Evolutionary conservation across 1,140 invertebrate species (phyloP).

Genomic region (Diachasma alloeum): DNA sequence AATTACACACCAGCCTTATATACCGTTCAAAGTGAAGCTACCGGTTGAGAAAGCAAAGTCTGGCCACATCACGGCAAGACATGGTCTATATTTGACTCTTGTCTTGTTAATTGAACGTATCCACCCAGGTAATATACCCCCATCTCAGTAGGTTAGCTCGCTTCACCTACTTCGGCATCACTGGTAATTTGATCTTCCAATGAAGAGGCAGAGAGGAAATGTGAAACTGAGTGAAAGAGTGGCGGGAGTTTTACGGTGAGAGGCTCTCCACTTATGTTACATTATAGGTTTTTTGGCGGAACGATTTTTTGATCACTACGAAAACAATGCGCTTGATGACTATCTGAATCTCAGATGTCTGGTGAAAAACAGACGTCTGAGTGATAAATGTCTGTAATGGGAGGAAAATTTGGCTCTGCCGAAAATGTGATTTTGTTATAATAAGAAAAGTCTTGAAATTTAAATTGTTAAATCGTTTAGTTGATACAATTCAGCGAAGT

Average conservation of each 20-base stretch:
- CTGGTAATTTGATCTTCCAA: neutral
- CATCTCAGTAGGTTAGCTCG: neutral
- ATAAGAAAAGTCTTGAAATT: too few species aligned
- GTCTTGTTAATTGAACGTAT: constrained; percentile 6
- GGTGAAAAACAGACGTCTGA: too few species aligned
- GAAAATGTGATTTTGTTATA: too few species aligned
- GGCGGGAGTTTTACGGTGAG: neutral
- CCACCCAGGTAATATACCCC: neutral
- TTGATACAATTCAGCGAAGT: too few species aligned
- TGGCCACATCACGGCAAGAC: neutral
- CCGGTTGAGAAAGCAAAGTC: neutral
- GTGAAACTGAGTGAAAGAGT: neutral
- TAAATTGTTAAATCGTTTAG: too few species aligned
- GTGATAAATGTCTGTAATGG: too few species aligned
- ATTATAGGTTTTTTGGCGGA: neutral
- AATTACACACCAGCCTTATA: neutral
- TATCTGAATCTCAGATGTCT: too few species aligned
- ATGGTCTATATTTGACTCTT: neutral
- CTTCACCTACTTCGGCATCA: neutral
- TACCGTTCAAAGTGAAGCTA: neutral
- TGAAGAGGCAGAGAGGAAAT: neutral
- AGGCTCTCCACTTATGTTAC: neutral
- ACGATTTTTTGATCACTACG: too few species aligned
- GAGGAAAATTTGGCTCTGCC: too few species aligned
- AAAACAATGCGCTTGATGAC: too few species aligned